Percentiles rank a stretch among this genome's conserved stretches.
phyloP scores from a whole-genome alignment of 2,888 invertebrate genomes.

The Cremastinae sp. region DNA sequence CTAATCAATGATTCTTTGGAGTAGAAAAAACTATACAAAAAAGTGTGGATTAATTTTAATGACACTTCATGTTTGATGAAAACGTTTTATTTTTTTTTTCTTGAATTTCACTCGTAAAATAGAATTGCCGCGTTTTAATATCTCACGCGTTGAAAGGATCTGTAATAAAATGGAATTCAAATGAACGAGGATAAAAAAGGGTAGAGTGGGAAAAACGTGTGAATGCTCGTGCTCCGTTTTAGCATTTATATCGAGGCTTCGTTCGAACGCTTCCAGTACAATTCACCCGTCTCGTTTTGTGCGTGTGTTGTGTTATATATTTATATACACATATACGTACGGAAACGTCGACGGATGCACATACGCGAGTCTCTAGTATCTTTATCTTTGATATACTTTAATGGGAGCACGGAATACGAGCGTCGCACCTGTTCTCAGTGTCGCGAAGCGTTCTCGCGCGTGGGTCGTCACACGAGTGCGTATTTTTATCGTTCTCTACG shows the following conservation, averaged over 20 bases:
- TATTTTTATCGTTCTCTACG: conserved; percentile 51
- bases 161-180: background rate
- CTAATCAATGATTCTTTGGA: no score
- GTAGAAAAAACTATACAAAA: no score
- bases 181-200: conserved; percentile 24
- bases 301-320: conserved; percentile 9
- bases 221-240: conserved; percentile 32
- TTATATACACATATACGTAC: conserved; percentile 7
- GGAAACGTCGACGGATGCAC: conserved; percentile 42
- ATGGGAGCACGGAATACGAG: conserved; percentile 62
- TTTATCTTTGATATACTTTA: conserved; percentile 60
- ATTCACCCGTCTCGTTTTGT: background rate
- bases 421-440: conserved; percentile 59
- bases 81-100: no score
- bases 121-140: background rate
- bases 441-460: conserved; percentile 53
- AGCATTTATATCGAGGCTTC: conserved; percentile 29
- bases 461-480: conserved; percentile 56
- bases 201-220: conserved; percentile 36
- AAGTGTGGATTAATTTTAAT: no score
- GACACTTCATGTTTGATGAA: no score
- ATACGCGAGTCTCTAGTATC: conserved; percentile 46
- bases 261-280: conserved; percentile 1
- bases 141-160: background rate
- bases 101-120: no score